Percentiles rank a stretch among this genome's conserved stretches.
These are phyloP conservation scores for Gymnogyps californianus DNA, from an alignment of 2,113 vertebrate species.

Conservation along the genomic window DNA sequence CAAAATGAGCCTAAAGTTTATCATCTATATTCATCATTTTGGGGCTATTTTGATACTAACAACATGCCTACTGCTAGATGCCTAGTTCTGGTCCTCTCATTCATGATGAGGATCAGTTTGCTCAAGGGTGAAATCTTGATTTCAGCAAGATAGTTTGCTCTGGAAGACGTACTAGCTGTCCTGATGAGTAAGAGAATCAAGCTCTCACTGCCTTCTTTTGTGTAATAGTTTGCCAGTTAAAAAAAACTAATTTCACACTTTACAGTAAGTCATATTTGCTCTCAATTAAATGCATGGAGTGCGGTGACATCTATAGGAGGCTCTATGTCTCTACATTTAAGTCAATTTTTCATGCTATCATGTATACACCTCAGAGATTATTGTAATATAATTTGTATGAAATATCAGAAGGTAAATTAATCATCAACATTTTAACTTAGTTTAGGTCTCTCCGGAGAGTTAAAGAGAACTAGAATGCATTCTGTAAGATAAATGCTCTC, in stretches of 20 bases:
- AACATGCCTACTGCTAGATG: not conserved
- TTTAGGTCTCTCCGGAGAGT: not conserved
- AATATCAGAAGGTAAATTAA: constrained; percentile 34
- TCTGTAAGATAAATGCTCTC: constrained; percentile 21
- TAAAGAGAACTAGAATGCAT: constrained; percentile 3
- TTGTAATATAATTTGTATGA: not conserved
- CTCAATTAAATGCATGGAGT: constrained; percentile 53
- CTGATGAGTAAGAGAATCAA: not conserved
- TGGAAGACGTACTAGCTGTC: not conserved
- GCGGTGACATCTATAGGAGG: constrained; percentile 73
- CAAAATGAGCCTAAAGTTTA: not conserved
- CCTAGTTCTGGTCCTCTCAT: not conserved
- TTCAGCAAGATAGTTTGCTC: not conserved
- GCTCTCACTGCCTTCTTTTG: not conserved
- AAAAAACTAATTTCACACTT: not conserved
- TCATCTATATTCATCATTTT: not conserved
- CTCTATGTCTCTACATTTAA: constrained; percentile 3
- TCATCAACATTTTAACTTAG: not conserved
- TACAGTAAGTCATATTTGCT: not conserved
- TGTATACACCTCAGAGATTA: not conserved
- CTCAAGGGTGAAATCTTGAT: not conserved
- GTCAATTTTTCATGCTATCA: not conserved
- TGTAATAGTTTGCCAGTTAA: not conserved
- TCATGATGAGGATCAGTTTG: not conserved
- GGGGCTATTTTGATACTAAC: not conserved